These are phyloP conservation scores for Lycopodina hypogea DNA, from an alignment of 37 sponge, comb jelly and placozoan species.

Conservation along the genomic window DNA sequence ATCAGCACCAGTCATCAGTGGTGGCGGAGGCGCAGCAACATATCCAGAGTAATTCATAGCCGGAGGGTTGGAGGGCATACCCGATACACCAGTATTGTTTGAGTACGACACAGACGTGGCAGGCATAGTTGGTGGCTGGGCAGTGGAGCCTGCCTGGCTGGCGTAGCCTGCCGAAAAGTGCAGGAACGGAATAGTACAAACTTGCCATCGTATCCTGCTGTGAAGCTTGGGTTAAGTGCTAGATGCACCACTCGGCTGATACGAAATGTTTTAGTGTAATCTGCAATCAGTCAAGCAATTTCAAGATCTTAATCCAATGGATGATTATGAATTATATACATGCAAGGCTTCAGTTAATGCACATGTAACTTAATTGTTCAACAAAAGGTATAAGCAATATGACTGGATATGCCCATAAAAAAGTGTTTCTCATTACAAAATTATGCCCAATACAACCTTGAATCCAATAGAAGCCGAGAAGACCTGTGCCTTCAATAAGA, in stretches of 20 bases:
- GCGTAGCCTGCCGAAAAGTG: background rate
- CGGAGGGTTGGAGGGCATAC: constrained; percentile 1
- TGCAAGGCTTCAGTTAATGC: no score
- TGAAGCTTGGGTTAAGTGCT: background rate
- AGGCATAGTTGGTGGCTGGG: background rate
- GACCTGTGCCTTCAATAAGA: no score
- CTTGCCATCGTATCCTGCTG: background rate
- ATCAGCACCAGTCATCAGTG: constrained; percentile 1
- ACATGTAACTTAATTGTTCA: no score
- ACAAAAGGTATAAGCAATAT: no score
- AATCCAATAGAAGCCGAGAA: no score
- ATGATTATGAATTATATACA: no score
- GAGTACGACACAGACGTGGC: background rate
- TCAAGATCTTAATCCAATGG: no score
- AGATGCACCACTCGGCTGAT: constrained; percentile 1
- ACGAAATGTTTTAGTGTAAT: background rate
- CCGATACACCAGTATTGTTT: background rate
- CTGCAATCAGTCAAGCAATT: background rate
- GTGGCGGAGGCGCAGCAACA: constrained; percentile 12
- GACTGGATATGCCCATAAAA: no score
- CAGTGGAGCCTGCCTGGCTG: background rate
- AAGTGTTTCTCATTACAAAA: no score
- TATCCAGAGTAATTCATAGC: background rate
- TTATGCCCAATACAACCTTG: no score
- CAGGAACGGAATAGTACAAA: constrained; percentile 2